phyloP scores from a whole-genome alignment of 2,888 invertebrate genomes.

The Erebia aethiops region DNA sequence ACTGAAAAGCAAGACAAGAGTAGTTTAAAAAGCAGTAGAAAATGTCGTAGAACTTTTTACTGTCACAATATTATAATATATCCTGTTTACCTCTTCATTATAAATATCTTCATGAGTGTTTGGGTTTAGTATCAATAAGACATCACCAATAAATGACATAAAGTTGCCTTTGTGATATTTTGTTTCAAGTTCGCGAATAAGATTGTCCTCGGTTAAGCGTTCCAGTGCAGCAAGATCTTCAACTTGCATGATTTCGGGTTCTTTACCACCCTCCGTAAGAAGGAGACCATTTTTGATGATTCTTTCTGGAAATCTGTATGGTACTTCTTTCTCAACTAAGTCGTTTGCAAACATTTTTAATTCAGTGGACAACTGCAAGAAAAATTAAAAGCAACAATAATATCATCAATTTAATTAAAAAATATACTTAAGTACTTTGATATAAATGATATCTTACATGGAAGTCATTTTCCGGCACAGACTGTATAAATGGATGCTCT shows the following conservation, averaged over 20 bases:
- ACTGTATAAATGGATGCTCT: conserved; percentile 92
- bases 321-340: conserved; percentile 62
- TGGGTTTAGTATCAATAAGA: conserved; percentile 90
- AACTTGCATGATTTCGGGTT: conserved; percentile 88
- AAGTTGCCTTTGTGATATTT: conserved; percentile 86
- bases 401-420: neutral
- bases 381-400: conserved; percentile 1
- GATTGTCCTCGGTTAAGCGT: conserved; percentile 86
- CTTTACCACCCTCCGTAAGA: conserved; percentile 76
- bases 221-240: conserved; percentile 93
- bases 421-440: neutral
- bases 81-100: conserved; percentile 84
- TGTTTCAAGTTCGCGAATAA: conserved; percentile 87
- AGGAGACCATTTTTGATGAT: conserved; percentile 76
- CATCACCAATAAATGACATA: conserved; percentile 92
- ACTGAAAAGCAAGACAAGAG: conserved; percentile 76
- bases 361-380: conserved; percentile 86
- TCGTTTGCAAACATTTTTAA: conserved; percentile 84
- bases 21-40: neutral
- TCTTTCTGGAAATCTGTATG: conserved; percentile 71
- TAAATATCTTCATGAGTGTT: conserved; percentile 89
- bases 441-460: conserved; percentile 79
- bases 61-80: neutral
- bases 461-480: conserved; percentile 90
- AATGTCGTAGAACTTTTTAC: neutral